phyloP scores from a whole-genome alignment of 2,113 vertebrate species.

The Ivindomyrus marchei region DNA sequence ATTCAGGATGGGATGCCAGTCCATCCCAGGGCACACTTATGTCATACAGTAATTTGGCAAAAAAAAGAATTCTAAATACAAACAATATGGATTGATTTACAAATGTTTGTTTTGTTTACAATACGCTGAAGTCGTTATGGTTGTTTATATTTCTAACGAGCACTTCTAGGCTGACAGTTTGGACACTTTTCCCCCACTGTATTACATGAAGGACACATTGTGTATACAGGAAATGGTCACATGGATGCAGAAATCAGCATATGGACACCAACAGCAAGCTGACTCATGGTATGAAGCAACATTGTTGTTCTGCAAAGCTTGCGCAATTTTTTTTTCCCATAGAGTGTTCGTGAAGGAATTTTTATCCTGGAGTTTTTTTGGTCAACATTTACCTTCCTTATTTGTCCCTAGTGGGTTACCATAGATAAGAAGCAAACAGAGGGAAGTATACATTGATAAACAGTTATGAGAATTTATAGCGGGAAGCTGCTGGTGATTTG shows the following conservation, averaged over 20 bases:
- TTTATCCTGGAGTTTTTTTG: conserved; percentile 35
- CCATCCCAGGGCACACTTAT: background rate
- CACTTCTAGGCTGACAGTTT: background rate
- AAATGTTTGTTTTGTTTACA: background rate
- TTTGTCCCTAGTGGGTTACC: background rate
- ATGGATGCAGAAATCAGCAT: background rate
- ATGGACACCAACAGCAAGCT: background rate
- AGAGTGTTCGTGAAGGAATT: conserved; percentile 38
- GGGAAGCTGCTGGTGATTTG: background rate
- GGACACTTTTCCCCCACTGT: background rate
- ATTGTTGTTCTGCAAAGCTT: background rate
- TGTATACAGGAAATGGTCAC: background rate
- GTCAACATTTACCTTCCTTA: background rate
- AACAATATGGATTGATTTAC: background rate
- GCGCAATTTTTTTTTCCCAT: conserved; percentile 41
- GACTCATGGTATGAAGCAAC: background rate
- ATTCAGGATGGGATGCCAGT: background rate
- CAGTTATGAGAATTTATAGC: background rate
- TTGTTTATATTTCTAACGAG: background rate
- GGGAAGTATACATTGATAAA: background rate
- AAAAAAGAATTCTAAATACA: background rate
- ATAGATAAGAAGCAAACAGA: background rate
- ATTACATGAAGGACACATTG: background rate
- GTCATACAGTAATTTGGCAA: background rate
- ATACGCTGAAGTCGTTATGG: background rate